Percentiles rank a stretch among this genome's conserved stretches.
phyloP scores from a whole-genome alignment of 1,140 invertebrate genomes.

The Pseudomyrmex concolor region DNA sequence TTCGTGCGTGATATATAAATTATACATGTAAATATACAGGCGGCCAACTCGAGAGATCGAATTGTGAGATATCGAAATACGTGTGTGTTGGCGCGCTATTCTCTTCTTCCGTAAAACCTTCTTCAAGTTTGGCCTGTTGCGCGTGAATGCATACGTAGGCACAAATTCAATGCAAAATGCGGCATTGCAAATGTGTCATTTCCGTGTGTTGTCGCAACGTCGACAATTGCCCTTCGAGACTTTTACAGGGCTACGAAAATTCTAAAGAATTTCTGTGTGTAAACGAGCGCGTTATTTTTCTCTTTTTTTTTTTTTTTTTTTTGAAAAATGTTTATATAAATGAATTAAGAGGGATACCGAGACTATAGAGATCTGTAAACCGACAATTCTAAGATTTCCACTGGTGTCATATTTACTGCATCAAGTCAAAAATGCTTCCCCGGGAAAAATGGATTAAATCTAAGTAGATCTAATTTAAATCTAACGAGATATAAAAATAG shows the following conservation, averaged over 20 bases:
- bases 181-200: conserved; percentile 55
- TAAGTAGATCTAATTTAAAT: too few species aligned
- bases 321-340: too few species aligned
- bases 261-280: neutral
- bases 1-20: conserved; percentile 81
- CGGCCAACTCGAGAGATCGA: conserved; percentile 78
- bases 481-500: too few species aligned
- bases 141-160: conserved; percentile 24
- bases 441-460: too few species aligned
- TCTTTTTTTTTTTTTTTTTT: too few species aligned
- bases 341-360: too few species aligned
- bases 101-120: conserved; percentile 42
- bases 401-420: too few species aligned
- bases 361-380: too few species aligned
- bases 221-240: conserved; percentile 49
- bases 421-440: too few species aligned
- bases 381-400: too few species aligned
- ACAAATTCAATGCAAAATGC: conserved; percentile 40
- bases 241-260: neutral
- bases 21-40: conserved; percentile 84
- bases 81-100: conserved; percentile 77
- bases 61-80: conserved; percentile 80
- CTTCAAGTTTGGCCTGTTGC: neutral
- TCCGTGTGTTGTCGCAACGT: conserved; percentile 39
- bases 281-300: too few species aligned